phyloP scores from a whole-genome alignment of 2,113 vertebrate genomes.

The Psephotus haematonotus region DNA sequence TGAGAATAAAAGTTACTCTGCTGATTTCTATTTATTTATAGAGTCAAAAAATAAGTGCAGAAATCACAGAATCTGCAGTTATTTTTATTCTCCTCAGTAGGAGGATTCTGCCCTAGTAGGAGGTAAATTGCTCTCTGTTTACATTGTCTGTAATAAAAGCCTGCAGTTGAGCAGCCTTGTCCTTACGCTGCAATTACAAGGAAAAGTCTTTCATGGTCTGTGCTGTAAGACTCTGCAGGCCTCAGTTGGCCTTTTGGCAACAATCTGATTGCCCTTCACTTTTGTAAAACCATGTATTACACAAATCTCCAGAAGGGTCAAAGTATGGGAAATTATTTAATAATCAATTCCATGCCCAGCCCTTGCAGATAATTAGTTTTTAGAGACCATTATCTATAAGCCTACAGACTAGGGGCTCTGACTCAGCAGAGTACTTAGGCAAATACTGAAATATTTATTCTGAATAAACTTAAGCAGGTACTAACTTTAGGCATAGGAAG shows the following conservation, averaged over 20 bases:
- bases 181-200: neutral
- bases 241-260: neutral
- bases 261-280: neutral
- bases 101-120: conserved; percentile 36
- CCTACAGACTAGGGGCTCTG: neutral
- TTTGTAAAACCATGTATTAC: neutral
- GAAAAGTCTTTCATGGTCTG: neutral
- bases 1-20: neutral
- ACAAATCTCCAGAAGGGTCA: neutral
- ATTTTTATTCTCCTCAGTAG: conserved; percentile 30
- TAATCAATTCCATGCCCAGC: neutral
- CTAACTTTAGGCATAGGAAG: neutral
- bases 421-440: neutral
- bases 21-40: conserved; percentile 25
- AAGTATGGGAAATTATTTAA: neutral
- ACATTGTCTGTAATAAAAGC: conserved; percentile 35
- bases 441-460: conserved; percentile 6
- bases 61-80: conserved; percentile 17
- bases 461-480: neutral
- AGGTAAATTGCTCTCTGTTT: conserved; percentile 52
- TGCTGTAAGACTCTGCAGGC: neutral
- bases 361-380: neutral
- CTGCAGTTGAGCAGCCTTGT: conserved; percentile 39
- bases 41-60: conserved; percentile 12
- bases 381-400: neutral